Evolutionary conservation across 2,888 invertebrate species (phyloP), one percentile per base, ranked within the genome.

Genomic region (Cephus pulcher): DNA sequence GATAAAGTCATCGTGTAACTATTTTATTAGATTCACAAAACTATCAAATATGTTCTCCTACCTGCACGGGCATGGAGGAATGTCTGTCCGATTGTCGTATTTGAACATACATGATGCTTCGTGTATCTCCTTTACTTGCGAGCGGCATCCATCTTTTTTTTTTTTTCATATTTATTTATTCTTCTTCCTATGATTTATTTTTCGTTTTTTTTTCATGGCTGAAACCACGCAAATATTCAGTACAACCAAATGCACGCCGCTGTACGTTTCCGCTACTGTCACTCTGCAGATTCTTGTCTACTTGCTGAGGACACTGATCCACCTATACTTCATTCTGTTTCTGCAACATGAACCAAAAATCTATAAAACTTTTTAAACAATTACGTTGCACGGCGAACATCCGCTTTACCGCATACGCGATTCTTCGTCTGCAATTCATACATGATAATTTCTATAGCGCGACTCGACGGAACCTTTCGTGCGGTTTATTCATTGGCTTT

Each of bases 1-100:
- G 96, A 96, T 93, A 94, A 96, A 92, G 94, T 95, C 90, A 97
- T 97, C 92, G 95, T 96, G 97, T 97, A 95, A 96, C 96, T 95
- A 93, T 71, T 56, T 23, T 23, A 23, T 23, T 56, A 1, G 56
- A 56, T 56, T 56, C 9, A 56, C 23, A 56, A 56, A 23, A 0
- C 56, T 23, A 23, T 56, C 56, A 9, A 56, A 23, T 40, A 40
- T 56, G 23, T 56, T 56, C 23, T 74, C 56, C 73, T 73, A 34
- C 80, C 78, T 79, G 74, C 75, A 78, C 15, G 78, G 79, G 82
- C 82, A 79, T 82, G 76, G 76, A 75, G 76, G 76, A 82, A 70
- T 79, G 74, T 76, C 76, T 73, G 76, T 73, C 32, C 69, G 75
- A 37, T 33, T 71, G 74, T 78, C 76, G 73, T 68, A 23, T 56